A percentile compares a stretch with the other conserved stretches of the same genome.
Evolutionary conservation across 2,797 vertebrate genomes (phyloP).

Genomic region (Sitta carolinensis): DNA sequence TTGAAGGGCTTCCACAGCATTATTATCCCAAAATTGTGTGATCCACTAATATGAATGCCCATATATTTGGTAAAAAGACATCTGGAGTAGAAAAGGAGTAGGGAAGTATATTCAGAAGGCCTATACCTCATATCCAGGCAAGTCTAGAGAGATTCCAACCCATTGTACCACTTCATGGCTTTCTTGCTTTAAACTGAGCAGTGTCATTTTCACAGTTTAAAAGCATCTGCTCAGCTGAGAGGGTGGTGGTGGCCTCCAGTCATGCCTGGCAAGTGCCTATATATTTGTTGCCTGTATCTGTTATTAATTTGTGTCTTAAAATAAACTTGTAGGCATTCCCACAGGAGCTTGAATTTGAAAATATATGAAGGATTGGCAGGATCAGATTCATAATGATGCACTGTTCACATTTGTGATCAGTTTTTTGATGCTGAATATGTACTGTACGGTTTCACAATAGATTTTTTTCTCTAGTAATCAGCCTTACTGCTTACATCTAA

Average conservation of each 20-base stretch:
- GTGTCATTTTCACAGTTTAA: neutral
- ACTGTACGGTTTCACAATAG: neutral
- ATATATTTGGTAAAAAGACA: neutral
- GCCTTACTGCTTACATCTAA: neutral
- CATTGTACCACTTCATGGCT: neutral
- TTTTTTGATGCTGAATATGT: slow-evolving; percentile 7
- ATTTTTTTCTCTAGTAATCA: neutral
- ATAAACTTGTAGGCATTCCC: slow-evolving; percentile 54
- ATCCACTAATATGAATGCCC: neutral
- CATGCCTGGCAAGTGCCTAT: slow-evolving; percentile 28
- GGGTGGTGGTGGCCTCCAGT: slow-evolving; percentile 2
- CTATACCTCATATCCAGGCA: neutral
- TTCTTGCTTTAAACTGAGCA: neutral
- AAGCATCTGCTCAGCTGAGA: neutral
- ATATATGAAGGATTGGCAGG: slow-evolving; percentile 17
- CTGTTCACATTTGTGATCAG: slow-evolving; percentile 24
- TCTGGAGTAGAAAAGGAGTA: neutral
- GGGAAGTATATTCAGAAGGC: neutral
- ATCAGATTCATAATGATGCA: slow-evolving; percentile 6
- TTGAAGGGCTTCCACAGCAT: neutral
- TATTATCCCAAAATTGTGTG: neutral
- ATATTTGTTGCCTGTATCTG: slow-evolving; percentile 46
- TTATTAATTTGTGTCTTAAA: slow-evolving; percentile 57
- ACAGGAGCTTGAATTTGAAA: slow-evolving; percentile 45
- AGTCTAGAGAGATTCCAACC: neutral